Percentiles rank a stretch among this genome's conserved stretches.
Evolutionary conservation across 2,113 vertebrate species (phyloP).

Genomic region (Ictalurus furcatus): DNA sequence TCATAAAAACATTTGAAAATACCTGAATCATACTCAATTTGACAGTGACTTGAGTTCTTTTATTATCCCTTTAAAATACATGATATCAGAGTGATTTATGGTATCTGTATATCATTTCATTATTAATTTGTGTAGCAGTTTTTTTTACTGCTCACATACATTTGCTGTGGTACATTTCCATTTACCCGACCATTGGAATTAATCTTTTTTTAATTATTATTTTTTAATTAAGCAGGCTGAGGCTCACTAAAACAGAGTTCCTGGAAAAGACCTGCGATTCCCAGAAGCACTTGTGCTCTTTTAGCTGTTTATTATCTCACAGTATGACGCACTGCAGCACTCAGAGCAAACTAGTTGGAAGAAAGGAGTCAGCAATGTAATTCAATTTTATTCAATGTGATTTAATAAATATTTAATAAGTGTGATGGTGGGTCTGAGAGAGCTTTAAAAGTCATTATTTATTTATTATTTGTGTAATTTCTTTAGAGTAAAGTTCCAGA

Average conservation of each 20-base stretch:
- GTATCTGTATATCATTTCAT: not conserved
- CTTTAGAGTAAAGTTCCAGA: not conserved
- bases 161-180: not conserved
- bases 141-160: not conserved
- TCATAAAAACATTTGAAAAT: not conserved
- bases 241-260: not conserved
- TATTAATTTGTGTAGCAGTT: not conserved
- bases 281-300: slow-evolving; percentile 9
- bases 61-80: not conserved
- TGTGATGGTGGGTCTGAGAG: not conserved
- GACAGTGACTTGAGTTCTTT: not conserved
- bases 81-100: not conserved
- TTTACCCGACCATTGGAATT: not conserved
- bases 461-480: not conserved
- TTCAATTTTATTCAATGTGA: not conserved
- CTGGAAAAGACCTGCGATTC: slow-evolving; percentile 19
- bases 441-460: not conserved
- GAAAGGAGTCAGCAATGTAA: not conserved
- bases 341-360: not conserved
- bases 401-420: not conserved
- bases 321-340: slow-evolving; percentile 14
- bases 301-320: slow-evolving; percentile 12
- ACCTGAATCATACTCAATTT: not conserved
- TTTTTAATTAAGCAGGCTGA: slow-evolving; percentile 18
- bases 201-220: not conserved